Percentiles rank a stretch among this genome's conserved stretches.
phyloP scores from a whole-genome alignment of 2,797 vertebrate species.

The Alectoris magna region DNA sequence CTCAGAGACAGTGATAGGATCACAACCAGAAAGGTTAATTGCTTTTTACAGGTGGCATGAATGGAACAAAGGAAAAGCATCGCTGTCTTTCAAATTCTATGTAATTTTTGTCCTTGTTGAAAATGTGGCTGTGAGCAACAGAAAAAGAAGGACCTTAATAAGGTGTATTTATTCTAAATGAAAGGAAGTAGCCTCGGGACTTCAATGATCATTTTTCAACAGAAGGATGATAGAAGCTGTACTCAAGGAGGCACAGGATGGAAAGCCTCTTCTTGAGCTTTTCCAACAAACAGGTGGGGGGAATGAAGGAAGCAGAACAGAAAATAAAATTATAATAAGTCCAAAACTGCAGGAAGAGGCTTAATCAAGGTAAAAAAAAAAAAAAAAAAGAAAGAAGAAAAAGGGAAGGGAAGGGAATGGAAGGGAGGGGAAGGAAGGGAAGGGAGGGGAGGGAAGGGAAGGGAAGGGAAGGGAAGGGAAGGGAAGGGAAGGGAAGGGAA shows the following conservation, averaged over 20 bases:
- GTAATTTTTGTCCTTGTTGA: neutral
- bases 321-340: neutral
- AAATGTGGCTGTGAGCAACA: neutral
- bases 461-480: too few relatives aligned
- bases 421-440: too few relatives aligned
- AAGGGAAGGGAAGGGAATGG: too few relatives aligned
- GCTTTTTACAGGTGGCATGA: neutral
- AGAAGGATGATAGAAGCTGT: neutral
- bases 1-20: neutral
- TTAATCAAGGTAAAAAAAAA: neutral
- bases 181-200: neutral
- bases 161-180: neutral
- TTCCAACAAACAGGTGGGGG: neutral
- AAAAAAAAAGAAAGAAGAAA: neutral
- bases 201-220: neutral
- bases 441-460: too few relatives aligned
- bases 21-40: neutral
- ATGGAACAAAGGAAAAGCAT: neutral
- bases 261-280: neutral
- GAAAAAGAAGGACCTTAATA: neutral
- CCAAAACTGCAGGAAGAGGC: neutral
- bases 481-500: too few relatives aligned
- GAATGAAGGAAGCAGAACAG: neutral
- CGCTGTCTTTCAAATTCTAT: neutral
- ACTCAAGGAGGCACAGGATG: neutral